phyloP scores from a whole-genome alignment of 2,888 invertebrate species.

The Julus scanicus region DNA sequence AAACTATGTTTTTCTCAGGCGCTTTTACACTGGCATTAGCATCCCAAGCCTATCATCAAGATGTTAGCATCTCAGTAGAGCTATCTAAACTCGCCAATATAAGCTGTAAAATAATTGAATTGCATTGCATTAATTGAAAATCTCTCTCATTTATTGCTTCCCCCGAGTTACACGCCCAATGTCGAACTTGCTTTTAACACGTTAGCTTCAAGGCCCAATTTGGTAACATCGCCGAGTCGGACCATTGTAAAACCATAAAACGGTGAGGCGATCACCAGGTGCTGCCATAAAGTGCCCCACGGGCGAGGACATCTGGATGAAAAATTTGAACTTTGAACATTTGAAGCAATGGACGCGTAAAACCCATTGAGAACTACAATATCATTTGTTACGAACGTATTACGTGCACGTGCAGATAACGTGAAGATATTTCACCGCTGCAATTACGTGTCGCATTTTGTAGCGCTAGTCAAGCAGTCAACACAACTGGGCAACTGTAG shows the following conservation, averaged over 20 bases:
- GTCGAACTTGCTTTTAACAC: neutral
- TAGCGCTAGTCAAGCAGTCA: too few relatives aligned
- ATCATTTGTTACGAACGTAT: too few relatives aligned
- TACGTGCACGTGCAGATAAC: neutral
- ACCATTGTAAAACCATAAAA: conserved; percentile 26
- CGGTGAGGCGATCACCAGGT: conserved; percentile 19
- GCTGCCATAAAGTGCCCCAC: neutral
- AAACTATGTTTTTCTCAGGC: too few relatives aligned
- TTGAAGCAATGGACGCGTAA: neutral
- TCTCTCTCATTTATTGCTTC: neutral
- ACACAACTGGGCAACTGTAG: too few relatives aligned
- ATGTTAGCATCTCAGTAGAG: too few relatives aligned
- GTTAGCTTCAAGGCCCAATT: neutral
- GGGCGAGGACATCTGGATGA: neutral
- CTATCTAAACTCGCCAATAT: too few relatives aligned
- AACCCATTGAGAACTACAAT: neutral
- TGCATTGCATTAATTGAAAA: neutral
- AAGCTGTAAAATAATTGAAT: neutral
- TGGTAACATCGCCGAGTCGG: neutral
- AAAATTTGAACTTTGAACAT: conserved; percentile 1
- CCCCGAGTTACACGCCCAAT: neutral
- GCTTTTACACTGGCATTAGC: too few relatives aligned
- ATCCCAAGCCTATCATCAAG: too few relatives aligned
- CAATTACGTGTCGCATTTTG: too few relatives aligned
- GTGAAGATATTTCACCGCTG: neutral